Evolutionary conservation across 2,888 invertebrate genomes (phyloP), one percentile per base, ranked within the genome.

Genomic region (Slavum lentiscoides): DNA sequence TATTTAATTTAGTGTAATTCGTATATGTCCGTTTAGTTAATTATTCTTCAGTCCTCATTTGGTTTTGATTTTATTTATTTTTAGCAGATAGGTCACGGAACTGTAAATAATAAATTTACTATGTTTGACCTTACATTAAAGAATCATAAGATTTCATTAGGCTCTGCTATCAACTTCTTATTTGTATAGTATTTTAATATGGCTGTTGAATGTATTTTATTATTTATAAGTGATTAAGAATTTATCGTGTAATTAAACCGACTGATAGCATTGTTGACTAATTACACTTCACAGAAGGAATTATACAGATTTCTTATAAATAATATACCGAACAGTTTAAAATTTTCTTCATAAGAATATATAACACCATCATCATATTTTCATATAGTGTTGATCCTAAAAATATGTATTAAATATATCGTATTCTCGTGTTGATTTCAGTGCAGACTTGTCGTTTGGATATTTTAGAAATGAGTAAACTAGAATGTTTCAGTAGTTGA

Each of bases 391-490:
- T 8, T 70, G 39, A 72, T 43, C 30, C 49, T 49, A 73, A 43
- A 62, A 62, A 62, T 49, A 13, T 72, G 17, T 59, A 11, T 23
- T 61, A 17, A 72, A 39, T 59, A 21, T 72, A 43, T 72, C 0
- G 23, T 15, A 43, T 59, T 43, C 17, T 37, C 21, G 21, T 53
- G 30, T 53, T 69, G 17, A 53, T 69, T 69, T 69, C 30, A 4
- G 68, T 69, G 30, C 68, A 53, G 17, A 69, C 53, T 69, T 69
- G 68, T 53, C 19, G 53, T 69, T 69, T 69, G 53, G 68, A 69
- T 30, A 21, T 62, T 17, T 72, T 11, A n/a, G 49, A 73, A 73
- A 62, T 23, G 61, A 23, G 15, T 62, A 30, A 30, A 30, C 23
- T 30, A 73, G 61, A 62, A 49, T 62, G 30, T 23, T 49, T 62